Conservation (phyloP, 2,113 vertebrate species). For the Taurulus bubalis region DNA sequence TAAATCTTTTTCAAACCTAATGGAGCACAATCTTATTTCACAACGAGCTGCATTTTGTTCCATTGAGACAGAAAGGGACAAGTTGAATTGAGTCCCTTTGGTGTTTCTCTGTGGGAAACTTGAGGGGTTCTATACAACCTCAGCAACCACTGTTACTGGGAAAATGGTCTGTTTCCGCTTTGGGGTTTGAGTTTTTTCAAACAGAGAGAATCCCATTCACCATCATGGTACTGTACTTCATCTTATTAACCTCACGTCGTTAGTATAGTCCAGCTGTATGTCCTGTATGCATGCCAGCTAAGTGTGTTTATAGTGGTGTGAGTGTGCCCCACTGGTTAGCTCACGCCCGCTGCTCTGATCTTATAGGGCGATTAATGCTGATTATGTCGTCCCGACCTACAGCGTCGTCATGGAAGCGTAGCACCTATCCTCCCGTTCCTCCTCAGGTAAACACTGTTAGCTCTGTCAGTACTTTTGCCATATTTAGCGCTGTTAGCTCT, state of each 20-base stretch:
- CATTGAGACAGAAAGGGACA: conserved; percentile 59
- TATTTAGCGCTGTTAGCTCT: not conserved
- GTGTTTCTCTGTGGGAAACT: conserved; percentile 79
- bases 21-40: conserved; percentile 77
- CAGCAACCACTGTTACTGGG: conserved; percentile 61
- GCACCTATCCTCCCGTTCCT: not conserved
- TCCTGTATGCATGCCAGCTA: not conserved
- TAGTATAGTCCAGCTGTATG: not conserved
- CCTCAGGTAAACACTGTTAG: not conserved
- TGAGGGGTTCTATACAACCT: conserved; percentile 52
- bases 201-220: conserved; percentile 15
- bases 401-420: not conserved
- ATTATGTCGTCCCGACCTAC: not conserved
- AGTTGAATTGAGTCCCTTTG: conserved; percentile 66
- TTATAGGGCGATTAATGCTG: not conserved
- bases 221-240: conserved; percentile 33
- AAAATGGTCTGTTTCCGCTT: conserved; percentile 24
- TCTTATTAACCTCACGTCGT: not conserved
- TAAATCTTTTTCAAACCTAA: conserved; percentile 79
- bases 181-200: conserved; percentile 13
- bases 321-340: not conserved
- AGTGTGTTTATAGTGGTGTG: not conserved
- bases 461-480: not conserved
- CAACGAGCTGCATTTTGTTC: conserved; percentile 73
- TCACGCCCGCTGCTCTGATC: not conserved